A percentile compares a stretch with the other conserved stretches of the same genome.
phyloP scores from a whole-genome alignment of 2,888 invertebrate genomes.

The Camponotus fellah region DNA sequence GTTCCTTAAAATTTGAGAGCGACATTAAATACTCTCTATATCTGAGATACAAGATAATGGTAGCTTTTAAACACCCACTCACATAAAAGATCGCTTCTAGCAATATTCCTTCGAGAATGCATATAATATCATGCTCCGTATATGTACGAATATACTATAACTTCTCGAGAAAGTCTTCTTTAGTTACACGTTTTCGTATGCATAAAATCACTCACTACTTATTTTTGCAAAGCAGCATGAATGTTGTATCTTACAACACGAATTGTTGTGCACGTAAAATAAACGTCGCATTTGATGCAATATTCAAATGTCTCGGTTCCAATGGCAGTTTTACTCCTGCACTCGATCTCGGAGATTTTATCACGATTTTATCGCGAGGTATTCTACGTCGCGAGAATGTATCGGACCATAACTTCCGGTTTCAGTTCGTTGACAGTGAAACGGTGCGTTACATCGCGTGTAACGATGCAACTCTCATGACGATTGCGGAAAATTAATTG shows the following conservation, averaged over 20 bases:
- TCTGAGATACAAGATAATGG: background rate
- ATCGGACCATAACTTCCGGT: background rate
- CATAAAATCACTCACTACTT: conserved; percentile 10
- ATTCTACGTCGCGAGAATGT: background rate
- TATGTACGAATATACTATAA: background rate
- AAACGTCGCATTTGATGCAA: background rate
- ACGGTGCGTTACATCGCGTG: background rate
- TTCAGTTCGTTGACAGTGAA: background rate
- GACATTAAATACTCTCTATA: background rate
- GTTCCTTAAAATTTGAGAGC: conserved; percentile 31
- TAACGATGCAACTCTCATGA: background rate
- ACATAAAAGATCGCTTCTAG: conserved; percentile 23
- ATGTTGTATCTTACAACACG: background rate
- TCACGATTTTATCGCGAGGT: background rate
- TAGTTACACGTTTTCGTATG: background rate
- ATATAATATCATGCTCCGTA: background rate
- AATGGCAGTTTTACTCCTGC: background rate
- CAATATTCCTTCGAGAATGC: conserved; percentile 16
- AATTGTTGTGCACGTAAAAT: background rate
- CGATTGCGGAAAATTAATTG: conserved; percentile 32
- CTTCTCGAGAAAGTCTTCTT: conserved; percentile 5
- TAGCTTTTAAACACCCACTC: conserved; percentile 24
- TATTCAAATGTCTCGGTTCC: background rate
- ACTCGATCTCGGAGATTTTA: conserved; percentile 12
- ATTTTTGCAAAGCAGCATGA: conserved; percentile 2